Conservation (phyloP, 2,888 invertebrate genomes). For the Sepiola atlantica region DNA sequence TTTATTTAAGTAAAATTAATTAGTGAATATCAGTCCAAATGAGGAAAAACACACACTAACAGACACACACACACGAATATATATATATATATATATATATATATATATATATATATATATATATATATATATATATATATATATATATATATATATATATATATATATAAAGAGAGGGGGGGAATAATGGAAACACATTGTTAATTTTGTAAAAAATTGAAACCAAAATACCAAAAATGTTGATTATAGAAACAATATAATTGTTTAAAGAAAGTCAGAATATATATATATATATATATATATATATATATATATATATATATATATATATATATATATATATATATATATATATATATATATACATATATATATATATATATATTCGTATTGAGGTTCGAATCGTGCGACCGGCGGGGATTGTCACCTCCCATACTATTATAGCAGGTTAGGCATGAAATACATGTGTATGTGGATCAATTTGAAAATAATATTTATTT, state of each 20-base stretch:
- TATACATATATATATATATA: background rate
- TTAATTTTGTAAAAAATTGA: background rate
- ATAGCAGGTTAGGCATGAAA: background rate
- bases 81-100: background rate
- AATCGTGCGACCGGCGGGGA: too few species aligned
- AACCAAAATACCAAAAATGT: background rate
- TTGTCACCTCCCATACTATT: too few species aligned
- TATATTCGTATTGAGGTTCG: too few species aligned
- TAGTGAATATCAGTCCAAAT: too few species aligned
- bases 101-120: background rate
- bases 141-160: constrained; percentile 6
- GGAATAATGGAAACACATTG: background rate
- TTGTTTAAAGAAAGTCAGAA: background rate
- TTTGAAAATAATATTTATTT: too few species aligned
- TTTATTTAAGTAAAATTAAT: too few species aligned
- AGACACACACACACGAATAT: too few species aligned
- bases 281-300: constrained; percentile 3
- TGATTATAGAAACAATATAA: background rate
- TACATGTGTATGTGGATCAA: too few species aligned
- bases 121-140: background rate
- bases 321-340: background rate
- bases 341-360: background rate
- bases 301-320: constrained; percentile 32
- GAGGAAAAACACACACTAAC: background rate
- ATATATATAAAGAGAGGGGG: too few species aligned